Evolutionary conservation across 1,140 invertebrate species (phyloP).

Genomic region (Agrypnia vestita): DNA sequence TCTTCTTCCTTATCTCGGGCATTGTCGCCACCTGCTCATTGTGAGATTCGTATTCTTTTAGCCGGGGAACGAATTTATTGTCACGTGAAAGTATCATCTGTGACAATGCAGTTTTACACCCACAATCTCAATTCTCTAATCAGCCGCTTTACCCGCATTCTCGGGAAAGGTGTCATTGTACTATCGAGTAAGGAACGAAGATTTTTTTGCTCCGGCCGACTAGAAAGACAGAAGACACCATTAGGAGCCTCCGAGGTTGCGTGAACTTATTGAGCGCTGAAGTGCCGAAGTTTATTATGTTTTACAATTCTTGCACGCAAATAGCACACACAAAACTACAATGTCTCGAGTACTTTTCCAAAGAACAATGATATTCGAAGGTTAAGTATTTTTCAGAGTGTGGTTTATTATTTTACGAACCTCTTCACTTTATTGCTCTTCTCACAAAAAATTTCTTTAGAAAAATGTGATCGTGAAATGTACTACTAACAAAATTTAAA

Average conservation of each 20-base stretch:
- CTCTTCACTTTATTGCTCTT: no score
- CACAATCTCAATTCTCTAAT: constrained; percentile 38
- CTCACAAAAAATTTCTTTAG: no score
- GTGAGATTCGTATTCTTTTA: constrained; percentile 2
- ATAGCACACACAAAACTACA: not conserved
- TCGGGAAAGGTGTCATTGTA: constrained; percentile 27
- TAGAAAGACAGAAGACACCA: constrained; percentile 13
- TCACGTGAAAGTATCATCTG: constrained; percentile 7
- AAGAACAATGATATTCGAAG: constrained; percentile 3
- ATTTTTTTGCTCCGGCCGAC: not conserved
- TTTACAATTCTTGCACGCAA: constrained; percentile 27
- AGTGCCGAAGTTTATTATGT: constrained; percentile 28
- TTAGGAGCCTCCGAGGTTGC: constrained; percentile 20
- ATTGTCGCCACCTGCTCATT: constrained; percentile 31
- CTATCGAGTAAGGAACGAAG: constrained; percentile 11
- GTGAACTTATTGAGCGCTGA: constrained; percentile 7
- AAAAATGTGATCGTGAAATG: no score
- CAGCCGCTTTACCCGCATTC: constrained; percentile 27
- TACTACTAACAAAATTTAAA: no score
- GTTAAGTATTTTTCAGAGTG: constrained; percentile 24
- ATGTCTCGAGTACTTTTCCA: not conserved
- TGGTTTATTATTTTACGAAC: constrained; percentile 29
- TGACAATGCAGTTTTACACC: constrained; percentile 37
- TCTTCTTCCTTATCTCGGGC: constrained; percentile 16
- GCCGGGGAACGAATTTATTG: constrained; percentile 21